Conservation (phyloP, 2,113 vertebrate genomes). For the Malurus elegans region DNA sequence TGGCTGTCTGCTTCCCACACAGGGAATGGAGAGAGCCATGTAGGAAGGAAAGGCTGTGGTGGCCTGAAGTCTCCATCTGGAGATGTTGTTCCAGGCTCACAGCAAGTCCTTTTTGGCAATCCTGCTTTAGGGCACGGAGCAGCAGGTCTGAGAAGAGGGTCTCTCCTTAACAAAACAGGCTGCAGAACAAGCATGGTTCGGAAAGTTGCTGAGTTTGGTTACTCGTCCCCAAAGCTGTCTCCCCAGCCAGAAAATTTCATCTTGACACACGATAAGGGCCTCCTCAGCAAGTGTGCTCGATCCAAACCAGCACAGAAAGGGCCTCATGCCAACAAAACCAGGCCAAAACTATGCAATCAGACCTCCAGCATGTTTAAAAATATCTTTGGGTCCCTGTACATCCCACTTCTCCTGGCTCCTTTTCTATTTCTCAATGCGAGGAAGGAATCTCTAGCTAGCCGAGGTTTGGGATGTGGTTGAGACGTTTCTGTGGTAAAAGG, state of each 20-base stretch:
- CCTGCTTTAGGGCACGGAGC: background rate
- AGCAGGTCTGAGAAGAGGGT: background rate
- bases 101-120: background rate
- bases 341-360: slow-evolving; percentile 29
- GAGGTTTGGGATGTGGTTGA: slow-evolving; percentile 7
- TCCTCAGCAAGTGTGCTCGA: slow-evolving; percentile 4
- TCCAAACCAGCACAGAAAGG: background rate
- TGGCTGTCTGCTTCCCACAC: background rate
- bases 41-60: background rate
- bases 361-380: slow-evolving; percentile 20
- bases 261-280: background rate
- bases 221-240: background rate
- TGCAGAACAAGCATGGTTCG: background rate
- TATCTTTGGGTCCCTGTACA: background rate
- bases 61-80: background rate
- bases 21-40: background rate
- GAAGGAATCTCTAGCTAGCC: background rate
- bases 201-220: background rate
- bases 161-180: background rate
- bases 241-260: background rate
- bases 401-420: slow-evolving; percentile 1
- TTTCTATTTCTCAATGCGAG: background rate
- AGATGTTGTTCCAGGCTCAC: background rate
- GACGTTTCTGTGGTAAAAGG: background rate
- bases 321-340: slow-evolving; percentile 22